phyloP scores from a whole-genome alignment of 1,140 invertebrate genomes.

The Sweltsa coloradensis region DNA sequence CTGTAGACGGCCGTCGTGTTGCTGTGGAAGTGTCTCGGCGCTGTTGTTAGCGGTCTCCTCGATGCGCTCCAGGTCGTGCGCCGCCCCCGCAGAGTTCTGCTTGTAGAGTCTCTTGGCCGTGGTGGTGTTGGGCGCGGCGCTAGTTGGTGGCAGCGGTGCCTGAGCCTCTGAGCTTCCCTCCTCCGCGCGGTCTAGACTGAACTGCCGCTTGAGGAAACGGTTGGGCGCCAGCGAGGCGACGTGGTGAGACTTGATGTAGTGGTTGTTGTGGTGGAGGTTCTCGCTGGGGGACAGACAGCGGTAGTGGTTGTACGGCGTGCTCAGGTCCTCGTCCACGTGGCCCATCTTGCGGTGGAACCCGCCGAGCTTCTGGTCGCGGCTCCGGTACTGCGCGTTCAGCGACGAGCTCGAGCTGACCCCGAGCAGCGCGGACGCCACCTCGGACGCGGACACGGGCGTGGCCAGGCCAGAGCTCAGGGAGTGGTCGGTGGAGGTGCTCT shows the following conservation, averaged over 20 bases:
- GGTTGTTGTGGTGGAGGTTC: slow-evolving; percentile 27
- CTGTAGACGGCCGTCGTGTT: slow-evolving; percentile 24
- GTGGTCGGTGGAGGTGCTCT: slow-evolving; percentile 8
- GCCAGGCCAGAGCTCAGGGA: slow-evolving; percentile 7
- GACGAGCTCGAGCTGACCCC: slow-evolving; percentile 28
- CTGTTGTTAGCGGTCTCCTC: slow-evolving; percentile 47
- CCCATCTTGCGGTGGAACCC: slow-evolving; percentile 16
- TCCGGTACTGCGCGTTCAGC: not conserved
- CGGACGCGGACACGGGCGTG: slow-evolving; percentile 34
- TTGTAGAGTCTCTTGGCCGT: slow-evolving; percentile 35
- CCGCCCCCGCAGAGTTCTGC: slow-evolving; percentile 56
- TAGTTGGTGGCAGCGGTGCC: slow-evolving; percentile 16
- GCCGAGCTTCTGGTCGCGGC: not conserved
- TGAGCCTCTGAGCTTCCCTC: slow-evolving; percentile 19
- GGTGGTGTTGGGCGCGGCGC: slow-evolving; percentile 20
- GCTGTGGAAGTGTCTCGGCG: too few relatives aligned
- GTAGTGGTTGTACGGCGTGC: slow-evolving; percentile 56
- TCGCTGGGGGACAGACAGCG: slow-evolving; percentile 57
- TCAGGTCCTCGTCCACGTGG: slow-evolving; percentile 47
- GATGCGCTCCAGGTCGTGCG: slow-evolving; percentile 54
- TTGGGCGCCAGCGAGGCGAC: slow-evolving; percentile 22
- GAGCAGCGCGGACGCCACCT: slow-evolving; percentile 37
- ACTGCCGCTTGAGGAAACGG: slow-evolving; percentile 49
- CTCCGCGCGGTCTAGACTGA: slow-evolving; percentile 53
- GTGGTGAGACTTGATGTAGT: slow-evolving; percentile 9